Conservation (phyloP, 2,113 vertebrate genomes). For the Condylura cristata region DNA sequence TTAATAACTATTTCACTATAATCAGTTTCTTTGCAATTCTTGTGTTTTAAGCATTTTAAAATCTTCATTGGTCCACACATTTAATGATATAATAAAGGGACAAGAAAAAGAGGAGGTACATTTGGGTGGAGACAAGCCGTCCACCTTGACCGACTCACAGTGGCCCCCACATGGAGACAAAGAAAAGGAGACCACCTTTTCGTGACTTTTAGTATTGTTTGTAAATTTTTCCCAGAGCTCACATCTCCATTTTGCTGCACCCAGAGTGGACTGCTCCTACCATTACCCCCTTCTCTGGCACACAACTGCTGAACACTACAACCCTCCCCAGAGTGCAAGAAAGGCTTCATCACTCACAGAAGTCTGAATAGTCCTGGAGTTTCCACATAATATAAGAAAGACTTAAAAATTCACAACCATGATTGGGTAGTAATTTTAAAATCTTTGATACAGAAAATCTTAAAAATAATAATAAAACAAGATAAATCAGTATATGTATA, state of each 20-base stretch:
- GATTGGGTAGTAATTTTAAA: background rate
- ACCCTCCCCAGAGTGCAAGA: background rate
- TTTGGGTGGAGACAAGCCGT: background rate
- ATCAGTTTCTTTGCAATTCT: background rate
- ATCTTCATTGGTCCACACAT: background rate
- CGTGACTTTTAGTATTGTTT: background rate
- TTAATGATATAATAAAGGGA: background rate
- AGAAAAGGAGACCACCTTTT: background rate
- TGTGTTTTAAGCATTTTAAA: background rate
- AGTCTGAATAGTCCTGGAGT: background rate
- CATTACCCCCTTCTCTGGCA: background rate
- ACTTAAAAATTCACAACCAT: background rate
- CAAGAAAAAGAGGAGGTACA: background rate
- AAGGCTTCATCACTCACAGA: background rate
- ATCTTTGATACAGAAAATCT: conserved; percentile 4
- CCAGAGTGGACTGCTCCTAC: background rate
- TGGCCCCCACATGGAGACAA: too few species aligned
- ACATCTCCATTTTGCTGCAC: background rate
- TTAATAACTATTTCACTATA: conserved; percentile 33
- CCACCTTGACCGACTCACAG: background rate
- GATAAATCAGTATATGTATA: background rate
- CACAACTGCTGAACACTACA: background rate
- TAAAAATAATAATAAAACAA: background rate
- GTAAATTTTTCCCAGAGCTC: background rate
- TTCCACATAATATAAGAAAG: background rate